Base-by-base conservation (phyloP, 2,797 vertebrate genomes). In the Crenichthys baileyi region DNA sequence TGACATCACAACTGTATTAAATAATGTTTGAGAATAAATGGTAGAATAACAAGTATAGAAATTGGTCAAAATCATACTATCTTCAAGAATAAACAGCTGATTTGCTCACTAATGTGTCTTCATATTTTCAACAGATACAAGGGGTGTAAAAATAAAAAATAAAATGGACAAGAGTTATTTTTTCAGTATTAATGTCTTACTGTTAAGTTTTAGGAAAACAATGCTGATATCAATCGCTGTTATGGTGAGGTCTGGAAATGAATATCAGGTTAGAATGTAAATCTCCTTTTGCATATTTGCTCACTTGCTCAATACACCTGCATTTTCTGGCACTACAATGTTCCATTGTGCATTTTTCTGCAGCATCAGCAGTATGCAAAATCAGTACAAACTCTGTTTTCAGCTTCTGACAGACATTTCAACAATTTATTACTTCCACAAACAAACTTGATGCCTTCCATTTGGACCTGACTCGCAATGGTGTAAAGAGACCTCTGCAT, bases 291-390 rank as follows among this genome's bases (percentile, higher is more conserved):
- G 46, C 72, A 75, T 78, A 76, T 78, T 76, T 72, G 46, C 80
- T 83, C 81, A 74, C 81, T 85, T 58, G 53, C 85, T 87, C 73
- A 73, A 77, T 86, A 86, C 84, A 90, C 73, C 72, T 79, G 72
- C 61, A 79, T 86, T 89, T 93, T 80, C 87, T 85, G 85, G 83
- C 73, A 71, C 79, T 26, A 67, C 73, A 46, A 80, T 84, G 85
- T 72, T 67, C 76, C 78, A 76, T 79, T 84, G 81, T 89, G 79
- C 78, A 81, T 84, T 48, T 78, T 72, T 72, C 48, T 90, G 87
- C 88, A 63, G 82, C 82, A 82, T 93, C 89, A 91, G 88, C 88
- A 79, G 13, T 87, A 87, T 90, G 89, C 74, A 86, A 87, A 91
- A 76, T 61, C 79, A 29, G 56, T 73, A 63, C 73, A 79, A 76